Evolutionary conservation across 2,888 invertebrate genomes (phyloP).

Genomic region (Gymnoscelis rufifasciata): DNA sequence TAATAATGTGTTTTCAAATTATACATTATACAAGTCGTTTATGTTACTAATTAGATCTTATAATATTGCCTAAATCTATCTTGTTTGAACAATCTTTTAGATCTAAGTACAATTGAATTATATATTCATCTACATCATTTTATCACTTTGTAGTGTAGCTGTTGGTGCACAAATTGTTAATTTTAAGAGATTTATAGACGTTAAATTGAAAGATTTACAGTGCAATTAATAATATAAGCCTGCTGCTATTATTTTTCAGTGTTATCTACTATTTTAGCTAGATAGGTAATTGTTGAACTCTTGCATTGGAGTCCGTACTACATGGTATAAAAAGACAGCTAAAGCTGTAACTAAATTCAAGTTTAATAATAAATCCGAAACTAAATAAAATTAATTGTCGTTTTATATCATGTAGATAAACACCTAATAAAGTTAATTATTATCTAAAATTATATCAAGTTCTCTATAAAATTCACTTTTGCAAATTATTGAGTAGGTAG

Average conservation of each 20-base stretch:
- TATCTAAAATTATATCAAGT: too few species aligned
- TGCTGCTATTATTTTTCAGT: constrained; percentile 1
- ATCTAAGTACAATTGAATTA: constrained; percentile 20
- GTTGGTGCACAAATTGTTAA: constrained; percentile 71
- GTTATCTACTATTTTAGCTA: neutral
- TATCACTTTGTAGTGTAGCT: constrained; percentile 68
- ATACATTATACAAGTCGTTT: constrained; percentile 16
- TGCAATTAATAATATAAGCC: constrained; percentile 35
- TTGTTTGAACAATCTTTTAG: constrained; percentile 14
- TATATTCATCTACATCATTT: constrained; percentile 29
- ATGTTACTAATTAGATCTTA: neutral
- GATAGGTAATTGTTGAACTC: neutral
- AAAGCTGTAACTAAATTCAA: neutral
- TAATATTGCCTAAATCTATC: constrained; percentile 13
- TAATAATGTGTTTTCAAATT: constrained; percentile 9
- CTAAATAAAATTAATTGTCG: too few species aligned
- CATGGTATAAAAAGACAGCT: neutral
- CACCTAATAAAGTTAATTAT: too few species aligned
- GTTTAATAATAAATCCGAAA: too few species aligned
- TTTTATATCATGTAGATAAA: too few species aligned
- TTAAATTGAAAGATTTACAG: constrained; percentile 31
- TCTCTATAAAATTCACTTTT: too few species aligned
- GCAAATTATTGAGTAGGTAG: too few species aligned
- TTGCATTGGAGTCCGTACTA: neutral
- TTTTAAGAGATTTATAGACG: constrained; percentile 38